phyloP scores from a whole-genome alignment of 1,140 invertebrate species.

The Homalodisca vitripennis region DNA sequence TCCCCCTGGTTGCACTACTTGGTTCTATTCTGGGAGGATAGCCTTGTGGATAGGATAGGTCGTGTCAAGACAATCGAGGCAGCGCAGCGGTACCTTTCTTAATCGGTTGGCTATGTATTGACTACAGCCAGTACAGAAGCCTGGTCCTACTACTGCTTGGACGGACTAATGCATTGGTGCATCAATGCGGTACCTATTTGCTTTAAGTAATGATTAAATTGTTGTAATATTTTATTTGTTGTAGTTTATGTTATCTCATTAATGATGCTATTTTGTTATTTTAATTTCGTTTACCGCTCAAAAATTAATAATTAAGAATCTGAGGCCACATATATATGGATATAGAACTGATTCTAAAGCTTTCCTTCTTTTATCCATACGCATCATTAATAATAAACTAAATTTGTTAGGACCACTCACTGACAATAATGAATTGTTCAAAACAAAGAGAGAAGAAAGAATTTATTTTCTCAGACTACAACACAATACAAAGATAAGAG shows the following conservation, averaged over 20 bases:
- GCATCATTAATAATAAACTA: neutral
- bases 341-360: too few relatives aligned
- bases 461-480: too few relatives aligned
- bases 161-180: constrained; percentile 60
- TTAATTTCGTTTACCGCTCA: neutral
- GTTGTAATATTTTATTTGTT: neutral
- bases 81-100: constrained; percentile 58
- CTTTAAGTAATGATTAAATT: neutral
- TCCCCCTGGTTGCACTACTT: constrained; percentile 54
- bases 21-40: constrained; percentile 55
- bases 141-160: constrained; percentile 57
- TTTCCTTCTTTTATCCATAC: too few relatives aligned
- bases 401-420: neutral
- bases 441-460: too few relatives aligned
- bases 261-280: neutral
- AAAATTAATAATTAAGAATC: neutral
- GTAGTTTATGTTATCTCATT: neutral
- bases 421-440: too few relatives aligned
- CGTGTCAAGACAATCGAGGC: constrained; percentile 60
- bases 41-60: constrained; percentile 61
- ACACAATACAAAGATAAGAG: too few relatives aligned
- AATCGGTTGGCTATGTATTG: constrained; percentile 62
- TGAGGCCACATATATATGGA: too few relatives aligned
- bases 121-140: constrained; percentile 49
- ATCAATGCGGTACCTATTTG: constrained; percentile 48